phyloP scores from a whole-genome alignment of 2,797 vertebrate species.

The Lemur catta region DNA sequence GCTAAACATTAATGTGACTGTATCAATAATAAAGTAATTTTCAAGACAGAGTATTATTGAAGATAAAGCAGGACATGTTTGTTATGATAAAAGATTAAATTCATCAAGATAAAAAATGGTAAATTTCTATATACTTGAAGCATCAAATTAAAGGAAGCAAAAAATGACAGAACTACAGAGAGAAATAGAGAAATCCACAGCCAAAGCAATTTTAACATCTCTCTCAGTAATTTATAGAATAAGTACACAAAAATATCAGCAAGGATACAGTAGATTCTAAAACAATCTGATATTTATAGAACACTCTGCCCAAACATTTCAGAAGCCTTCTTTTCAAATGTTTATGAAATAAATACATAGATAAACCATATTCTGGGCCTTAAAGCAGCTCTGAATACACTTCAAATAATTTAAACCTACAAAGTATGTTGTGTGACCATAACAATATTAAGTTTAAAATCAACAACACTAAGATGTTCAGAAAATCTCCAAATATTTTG shows the following conservation, averaged over 20 bases:
- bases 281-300: neutral
- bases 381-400: neutral
- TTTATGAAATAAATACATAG: neutral
- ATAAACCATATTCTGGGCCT: neutral
- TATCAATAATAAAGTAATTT: neutral
- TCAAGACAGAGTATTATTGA: neutral
- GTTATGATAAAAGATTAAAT: neutral
- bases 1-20: neutral
- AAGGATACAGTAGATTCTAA: neutral
- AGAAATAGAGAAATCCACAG: neutral
- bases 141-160: neutral
- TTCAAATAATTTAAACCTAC: neutral
- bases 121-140: neutral
- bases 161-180: neutral
- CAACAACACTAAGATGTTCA: neutral
- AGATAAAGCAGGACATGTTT: neutral
- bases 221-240: neutral
- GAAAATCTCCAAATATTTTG: neutral
- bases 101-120: neutral
- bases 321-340: neutral
- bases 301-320: neutral
- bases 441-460: neutral
- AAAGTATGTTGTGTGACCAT: neutral
- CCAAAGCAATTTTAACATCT: neutral
- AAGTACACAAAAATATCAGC: neutral